Evolutionary conservation across 2,888 invertebrate genomes (phyloP), one percentile per base, ranked within the genome.

Genomic region (Caprella mutica): DNA sequence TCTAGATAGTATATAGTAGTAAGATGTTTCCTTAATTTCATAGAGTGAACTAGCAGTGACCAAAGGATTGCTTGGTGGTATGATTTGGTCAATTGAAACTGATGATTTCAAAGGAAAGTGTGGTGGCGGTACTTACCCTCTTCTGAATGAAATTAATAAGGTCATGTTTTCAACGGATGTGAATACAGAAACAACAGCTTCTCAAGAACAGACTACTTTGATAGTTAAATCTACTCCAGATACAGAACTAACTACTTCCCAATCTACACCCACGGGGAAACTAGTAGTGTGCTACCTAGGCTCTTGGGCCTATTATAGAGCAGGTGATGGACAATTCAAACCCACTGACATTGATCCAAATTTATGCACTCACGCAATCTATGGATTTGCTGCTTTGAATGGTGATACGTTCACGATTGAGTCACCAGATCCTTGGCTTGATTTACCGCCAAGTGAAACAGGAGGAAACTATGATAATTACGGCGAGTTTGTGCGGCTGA

Each of bases 41-140:
- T 48, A 79, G 79, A 69, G 71, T 19, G 53, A 71, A 38, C 80
- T 79, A 69, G 82, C 82, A 0, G 76, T 82, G 69, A 76, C 77
- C 60, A 77, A 80, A 66, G 77, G 77, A 3, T 72, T 91, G 1
- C 86, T 81, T 0, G 90, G 90, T 1, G 78, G 84, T 0, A 89
- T 90, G 88, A 81, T 88, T 5, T 90, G 90, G 90, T 86, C 87
- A 38, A 80, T 89, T 35, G 90, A 90, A 71, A 90, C 87, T 0
- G 90, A 91, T 65, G 90, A 90, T 72, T 89, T 88, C 71, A 76
- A 75, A 23, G 87, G 87, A 0, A 77, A 77, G 46, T 88, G 88
- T 43, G 68, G 69, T 43, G 70, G 73, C 21, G 72, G 69, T 0
- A 84, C 83, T 69, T 88, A 81, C 72, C 82, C 83, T 0, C 72